phyloP scores from a whole-genome alignment of 2,113 vertebrate genomes.

The Crotophaga sulcirostris region DNA sequence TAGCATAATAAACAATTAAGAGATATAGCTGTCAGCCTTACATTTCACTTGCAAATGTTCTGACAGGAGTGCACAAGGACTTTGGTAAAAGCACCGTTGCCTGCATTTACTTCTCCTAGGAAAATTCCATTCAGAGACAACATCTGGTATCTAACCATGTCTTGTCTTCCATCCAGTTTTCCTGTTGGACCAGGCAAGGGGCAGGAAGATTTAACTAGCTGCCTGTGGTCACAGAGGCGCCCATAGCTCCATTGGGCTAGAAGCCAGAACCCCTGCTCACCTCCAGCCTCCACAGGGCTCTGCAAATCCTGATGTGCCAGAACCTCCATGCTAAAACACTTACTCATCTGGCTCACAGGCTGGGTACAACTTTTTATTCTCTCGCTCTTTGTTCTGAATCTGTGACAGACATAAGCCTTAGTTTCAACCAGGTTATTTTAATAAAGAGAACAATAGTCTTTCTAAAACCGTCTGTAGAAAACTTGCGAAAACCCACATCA shows the following conservation, averaged over 20 bases:
- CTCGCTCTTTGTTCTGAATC: not conserved
- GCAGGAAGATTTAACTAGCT: not conserved
- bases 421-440: not conserved
- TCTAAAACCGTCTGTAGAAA: not conserved
- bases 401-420: not conserved
- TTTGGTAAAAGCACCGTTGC: not conserved
- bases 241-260: not conserved
- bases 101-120: not conserved
- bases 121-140: constrained; percentile 18
- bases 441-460: not conserved
- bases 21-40: not conserved
- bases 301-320: not conserved
- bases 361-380: not conserved
- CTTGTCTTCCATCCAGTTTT: constrained; percentile 20
- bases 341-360: not conserved
- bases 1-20: not conserved
- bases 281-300: not conserved
- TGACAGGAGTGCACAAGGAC: not conserved
- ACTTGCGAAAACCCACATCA: not conserved
- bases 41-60: not conserved
- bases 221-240: not conserved
- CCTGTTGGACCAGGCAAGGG: not conserved
- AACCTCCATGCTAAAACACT: not conserved
- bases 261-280: not conserved
- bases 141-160: constrained; percentile 18